Conservation (phyloP, 2,797 vertebrate genomes). For the Muscicapa comitata region DNA sequence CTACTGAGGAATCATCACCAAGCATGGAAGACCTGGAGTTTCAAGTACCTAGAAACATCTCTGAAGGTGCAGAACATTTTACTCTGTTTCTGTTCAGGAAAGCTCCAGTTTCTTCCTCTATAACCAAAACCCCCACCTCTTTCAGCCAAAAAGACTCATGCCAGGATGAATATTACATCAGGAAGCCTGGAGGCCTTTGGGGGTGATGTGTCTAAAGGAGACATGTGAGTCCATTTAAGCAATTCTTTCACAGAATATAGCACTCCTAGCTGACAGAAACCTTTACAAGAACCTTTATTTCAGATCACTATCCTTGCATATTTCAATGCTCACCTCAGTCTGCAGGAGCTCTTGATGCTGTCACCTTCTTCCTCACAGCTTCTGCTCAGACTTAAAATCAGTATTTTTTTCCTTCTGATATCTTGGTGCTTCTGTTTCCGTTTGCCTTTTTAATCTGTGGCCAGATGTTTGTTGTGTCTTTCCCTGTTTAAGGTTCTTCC, state of each 20-base stretch:
- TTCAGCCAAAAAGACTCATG: slow-evolving; percentile 74
- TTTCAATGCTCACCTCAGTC: background rate
- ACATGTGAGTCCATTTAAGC: slow-evolving; percentile 79
- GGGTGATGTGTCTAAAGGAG: slow-evolving; percentile 82
- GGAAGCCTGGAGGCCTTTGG: slow-evolving; percentile 86
- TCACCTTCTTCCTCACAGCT: background rate
- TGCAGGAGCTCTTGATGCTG: background rate
- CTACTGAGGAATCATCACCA: background rate
- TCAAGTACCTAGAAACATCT: slow-evolving; percentile 52
- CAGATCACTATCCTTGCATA: accelerated
- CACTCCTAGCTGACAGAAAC: background rate
- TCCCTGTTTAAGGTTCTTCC: background rate
- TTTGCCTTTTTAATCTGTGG: background rate
- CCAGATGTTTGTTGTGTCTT: accelerated
- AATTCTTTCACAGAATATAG: background rate
- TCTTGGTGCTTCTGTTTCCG: background rate
- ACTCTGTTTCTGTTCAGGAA: background rate
- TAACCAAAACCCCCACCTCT: background rate
- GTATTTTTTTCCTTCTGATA: background rate
- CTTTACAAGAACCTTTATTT: background rate
- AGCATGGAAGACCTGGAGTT: slow-evolving; percentile 59
- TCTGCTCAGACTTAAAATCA: background rate
- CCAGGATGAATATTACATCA: slow-evolving; percentile 76
- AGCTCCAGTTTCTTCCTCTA: background rate
- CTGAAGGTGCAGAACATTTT: slow-evolving; percentile 66